These are phyloP conservation scores for Perca flavescens DNA, from an alignment of 2,113 vertebrate species.

Conservation along the genomic window DNA sequence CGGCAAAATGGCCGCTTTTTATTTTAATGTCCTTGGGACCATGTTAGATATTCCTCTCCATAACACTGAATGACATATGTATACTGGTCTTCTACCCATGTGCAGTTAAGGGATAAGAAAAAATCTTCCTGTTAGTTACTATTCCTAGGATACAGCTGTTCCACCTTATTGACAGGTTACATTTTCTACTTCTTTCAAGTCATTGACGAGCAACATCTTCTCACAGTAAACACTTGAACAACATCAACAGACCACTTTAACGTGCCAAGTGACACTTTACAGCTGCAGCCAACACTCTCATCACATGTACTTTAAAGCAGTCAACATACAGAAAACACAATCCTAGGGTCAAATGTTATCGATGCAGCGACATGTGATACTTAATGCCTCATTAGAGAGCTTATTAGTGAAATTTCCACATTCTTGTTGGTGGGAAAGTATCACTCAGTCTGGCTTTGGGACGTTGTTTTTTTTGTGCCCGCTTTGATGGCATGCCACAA, in stretches of 20 bases:
- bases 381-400: constrained; percentile 48
- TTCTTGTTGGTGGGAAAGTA: constrained; percentile 41
- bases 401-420: constrained; percentile 41
- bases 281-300: constrained; percentile 12
- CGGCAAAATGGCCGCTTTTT: background rate
- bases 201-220: background rate
- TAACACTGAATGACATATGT: background rate
- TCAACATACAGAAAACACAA: constrained; percentile 1
- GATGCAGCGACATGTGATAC: constrained; percentile 31
- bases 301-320: background rate
- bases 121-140: background rate
- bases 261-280: constrained; percentile 31
- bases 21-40: background rate
- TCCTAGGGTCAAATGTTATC: constrained; percentile 56
- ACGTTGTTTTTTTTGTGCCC: constrained; percentile 13
- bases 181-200: background rate
- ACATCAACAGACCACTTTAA: constrained; percentile 6
- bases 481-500: constrained; percentile 45
- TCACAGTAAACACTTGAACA: constrained; percentile 5
- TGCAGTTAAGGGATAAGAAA: background rate
- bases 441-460: constrained; percentile 27
- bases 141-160: background rate
- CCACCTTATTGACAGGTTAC: background rate
- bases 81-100: background rate
- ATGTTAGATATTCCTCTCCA: background rate